phyloP scores from a whole-genome alignment of 2,113 vertebrate species.

The Ifrita kowaldi region DNA sequence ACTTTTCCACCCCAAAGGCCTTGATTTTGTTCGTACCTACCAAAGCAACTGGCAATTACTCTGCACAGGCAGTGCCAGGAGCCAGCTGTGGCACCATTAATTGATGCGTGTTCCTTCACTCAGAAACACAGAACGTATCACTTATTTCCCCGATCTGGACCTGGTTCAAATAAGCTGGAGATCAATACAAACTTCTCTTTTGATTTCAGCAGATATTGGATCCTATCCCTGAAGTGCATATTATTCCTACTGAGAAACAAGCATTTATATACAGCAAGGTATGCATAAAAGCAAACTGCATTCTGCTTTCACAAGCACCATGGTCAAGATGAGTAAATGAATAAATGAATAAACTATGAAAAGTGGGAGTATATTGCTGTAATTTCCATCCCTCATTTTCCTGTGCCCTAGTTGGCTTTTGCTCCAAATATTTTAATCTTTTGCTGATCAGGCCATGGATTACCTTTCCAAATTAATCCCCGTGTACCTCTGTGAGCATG shows the following conservation, averaged over 20 bases:
- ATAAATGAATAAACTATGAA: background rate
- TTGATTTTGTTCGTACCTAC: background rate
- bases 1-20: background rate
- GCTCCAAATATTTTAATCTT: background rate
- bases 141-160: background rate
- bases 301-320: background rate
- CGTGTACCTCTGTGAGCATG: background rate
- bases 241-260: background rate
- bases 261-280: background rate
- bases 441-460: background rate
- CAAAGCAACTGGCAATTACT: background rate
- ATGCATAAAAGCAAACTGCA: background rate
- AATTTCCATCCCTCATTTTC: background rate
- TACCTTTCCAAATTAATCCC: constrained; percentile 4
- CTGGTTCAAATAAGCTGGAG: background rate
- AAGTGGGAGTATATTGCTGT: background rate
- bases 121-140: background rate
- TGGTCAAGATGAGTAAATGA: background rate
- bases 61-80: background rate
- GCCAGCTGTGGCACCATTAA: background rate
- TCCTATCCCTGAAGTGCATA: background rate
- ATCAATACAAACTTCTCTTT: background rate
- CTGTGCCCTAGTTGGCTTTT: background rate
- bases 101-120: background rate
- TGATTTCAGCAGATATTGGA: background rate